These are phyloP conservation scores for Berghia stephanieae DNA, from an alignment of 1,140 invertebrate genomes.

Conservation along the genomic window DNA sequence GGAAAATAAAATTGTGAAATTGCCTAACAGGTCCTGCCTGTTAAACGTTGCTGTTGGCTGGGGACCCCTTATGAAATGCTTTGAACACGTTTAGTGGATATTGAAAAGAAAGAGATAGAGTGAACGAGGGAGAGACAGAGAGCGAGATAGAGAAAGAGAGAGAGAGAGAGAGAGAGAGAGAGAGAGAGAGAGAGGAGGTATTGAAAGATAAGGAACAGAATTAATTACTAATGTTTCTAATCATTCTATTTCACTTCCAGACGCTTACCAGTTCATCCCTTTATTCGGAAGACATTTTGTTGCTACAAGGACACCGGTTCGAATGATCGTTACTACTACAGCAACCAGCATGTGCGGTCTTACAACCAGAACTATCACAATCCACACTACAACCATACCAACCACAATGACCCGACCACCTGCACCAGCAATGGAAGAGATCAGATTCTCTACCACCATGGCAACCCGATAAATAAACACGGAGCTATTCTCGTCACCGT, in stretches of 20 bases:
- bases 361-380: too few relatives aligned
- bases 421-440: too few relatives aligned
- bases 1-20: too few relatives aligned
- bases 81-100: not conserved
- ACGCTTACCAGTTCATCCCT: not conserved
- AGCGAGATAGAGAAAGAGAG: not conserved
- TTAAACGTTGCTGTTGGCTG: too few relatives aligned
- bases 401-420: too few relatives aligned
- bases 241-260: not conserved
- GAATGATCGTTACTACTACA: too few relatives aligned
- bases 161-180: not conserved
- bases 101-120: not conserved
- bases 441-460: too few relatives aligned
- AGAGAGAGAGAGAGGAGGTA: not conserved
- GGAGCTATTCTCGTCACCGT: too few relatives aligned
- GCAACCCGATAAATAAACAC: too few relatives aligned
- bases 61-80: not conserved
- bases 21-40: too few relatives aligned
- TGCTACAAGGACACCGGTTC: conserved; percentile 15
- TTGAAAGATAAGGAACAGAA: not conserved
- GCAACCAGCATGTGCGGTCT: too few relatives aligned
- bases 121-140: not conserved
- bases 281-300: not conserved
- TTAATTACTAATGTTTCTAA: not conserved
- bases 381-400: too few relatives aligned